Percentiles rank a stretch among this genome's conserved stretches.
phyloP scores from a whole-genome alignment of 2,113 vertebrate species.

The Anolis sagrei region DNA sequence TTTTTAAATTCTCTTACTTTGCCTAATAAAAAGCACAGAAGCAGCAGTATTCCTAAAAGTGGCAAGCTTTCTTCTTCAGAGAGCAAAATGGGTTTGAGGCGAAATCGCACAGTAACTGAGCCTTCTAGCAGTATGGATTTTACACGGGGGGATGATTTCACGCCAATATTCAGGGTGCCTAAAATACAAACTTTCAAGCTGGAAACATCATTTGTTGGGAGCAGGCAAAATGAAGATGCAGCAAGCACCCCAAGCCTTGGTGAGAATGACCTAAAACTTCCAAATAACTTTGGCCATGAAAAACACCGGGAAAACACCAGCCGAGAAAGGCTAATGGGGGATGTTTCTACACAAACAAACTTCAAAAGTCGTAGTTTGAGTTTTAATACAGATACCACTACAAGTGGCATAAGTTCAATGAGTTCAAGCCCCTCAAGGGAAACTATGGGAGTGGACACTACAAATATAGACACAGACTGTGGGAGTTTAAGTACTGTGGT shows the following conservation, averaged over 20 bases:
- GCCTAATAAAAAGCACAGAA: slow-evolving; percentile 95
- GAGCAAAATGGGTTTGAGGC: slow-evolving; percentile 81
- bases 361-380: slow-evolving; percentile 99
- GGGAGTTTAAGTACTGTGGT: slow-evolving; percentile 97
- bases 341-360: slow-evolving; percentile 84
- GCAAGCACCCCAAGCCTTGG: slow-evolving; percentile 85
- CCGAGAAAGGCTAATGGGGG: slow-evolving; percentile 89
- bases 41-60: slow-evolving; percentile 92
- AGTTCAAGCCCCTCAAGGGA: slow-evolving; percentile 97
- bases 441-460: slow-evolving; percentile 88
- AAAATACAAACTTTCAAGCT: slow-evolving; percentile 90
- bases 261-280: slow-evolving; percentile 81
- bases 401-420: slow-evolving; percentile 99
- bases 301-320: slow-evolving; percentile 88
- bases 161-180: slow-evolving; percentile 83
- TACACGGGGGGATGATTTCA: slow-evolving; percentile 83
- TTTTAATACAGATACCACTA: slow-evolving; percentile 98
- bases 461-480: slow-evolving; percentile 91
- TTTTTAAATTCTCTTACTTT: slow-evolving; percentile 93
- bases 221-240: slow-evolving; percentile 79
- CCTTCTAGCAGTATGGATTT: slow-evolving; percentile 85
- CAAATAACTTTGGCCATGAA: slow-evolving; percentile 79
- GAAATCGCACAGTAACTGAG: slow-evolving; percentile 92
- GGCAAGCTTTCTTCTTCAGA: slow-evolving; percentile 82
- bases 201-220: slow-evolving; percentile 93